Base-by-base conservation (phyloP, 2,113 vertebrate genomes). In the Zosterops pallidus region DNA sequence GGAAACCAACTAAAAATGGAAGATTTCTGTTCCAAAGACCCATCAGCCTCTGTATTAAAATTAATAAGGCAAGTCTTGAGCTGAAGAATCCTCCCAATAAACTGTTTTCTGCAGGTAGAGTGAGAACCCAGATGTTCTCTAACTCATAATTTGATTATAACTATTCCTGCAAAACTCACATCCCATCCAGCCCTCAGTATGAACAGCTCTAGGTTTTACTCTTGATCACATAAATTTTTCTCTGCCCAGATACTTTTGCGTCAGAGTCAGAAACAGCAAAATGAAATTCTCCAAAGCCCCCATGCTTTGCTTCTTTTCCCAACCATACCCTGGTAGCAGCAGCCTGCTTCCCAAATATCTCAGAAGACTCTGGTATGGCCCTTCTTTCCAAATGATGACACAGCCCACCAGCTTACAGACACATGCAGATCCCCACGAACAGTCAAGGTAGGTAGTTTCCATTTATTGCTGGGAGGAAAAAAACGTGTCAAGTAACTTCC, bases 371-470 rank as follows among this genome's bases (percentile, higher is more conserved):
- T 35, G 23, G 26, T 77, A 12, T 31, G 42, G 46, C 42, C 22
- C 35, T 49, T 62, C 64, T 90, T 94, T 86, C 72, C 46, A 56
- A 86, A 81, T 20, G 56, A 46, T 94, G 60, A 60, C 68, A 8
- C 69, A 94, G 85, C 88, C 87, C 79, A 92, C 82, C 59, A 56
- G 26, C 55, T 80, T 64, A 41, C 79, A 95, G 72, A 70, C 76
- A 81, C 47, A 68, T 44, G 46, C 92, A 89, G 76, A 84, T 95
- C 70, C 56, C 72, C 64, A 86, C 1, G 7, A 90, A 81, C 47
- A 89, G 76, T 52, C 71, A 89, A 55, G 91, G 82, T 76, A 95
- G 88, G 56, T 74, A 96, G 62, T 83, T 96, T 88, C 85, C 77
- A 90, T 83, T 90, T 93, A 83, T 92, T 92, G 53, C 84, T 80